A percentile compares a stretch with the other conserved stretches of the same genome.
Evolutionary conservation across 1,140 invertebrate genomes (phyloP).

Genomic region (Papilio glaucus): DNA sequence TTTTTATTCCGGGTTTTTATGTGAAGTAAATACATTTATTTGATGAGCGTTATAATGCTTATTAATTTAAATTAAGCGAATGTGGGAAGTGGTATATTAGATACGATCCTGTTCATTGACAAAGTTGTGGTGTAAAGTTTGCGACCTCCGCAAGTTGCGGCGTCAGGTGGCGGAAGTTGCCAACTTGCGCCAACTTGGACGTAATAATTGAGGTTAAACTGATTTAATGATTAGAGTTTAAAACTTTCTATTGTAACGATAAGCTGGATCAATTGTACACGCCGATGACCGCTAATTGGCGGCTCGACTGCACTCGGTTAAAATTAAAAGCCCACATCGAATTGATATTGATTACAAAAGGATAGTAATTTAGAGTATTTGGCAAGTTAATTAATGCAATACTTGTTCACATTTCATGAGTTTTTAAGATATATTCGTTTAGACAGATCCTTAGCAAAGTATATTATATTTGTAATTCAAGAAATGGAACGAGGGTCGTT

Average conservation of each 20-base stretch:
- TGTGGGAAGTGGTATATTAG: conserved; percentile 1
- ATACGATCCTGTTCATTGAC: conserved; percentile 9
- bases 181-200: neutral
- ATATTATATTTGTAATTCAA: no score
- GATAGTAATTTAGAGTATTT: no score
- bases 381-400: no score
- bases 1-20: neutral
- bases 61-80: neutral
- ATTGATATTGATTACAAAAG: no score
- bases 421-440: no score
- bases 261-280: neutral
- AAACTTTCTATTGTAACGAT: neutral
- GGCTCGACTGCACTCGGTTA: no score
- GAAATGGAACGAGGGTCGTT: no score
- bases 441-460: no score
- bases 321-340: no score
- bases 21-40: neutral
- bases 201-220: neutral
- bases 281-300: no score
- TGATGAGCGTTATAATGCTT: neutral
- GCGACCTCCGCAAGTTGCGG: neutral
- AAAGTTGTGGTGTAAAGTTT: conserved; percentile 4
- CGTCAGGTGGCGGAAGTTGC: conserved; percentile 19
- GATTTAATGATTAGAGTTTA: neutral
- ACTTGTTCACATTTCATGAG: no score